These are phyloP conservation scores for Phania funesta DNA, from an alignment of 2,888 invertebrate genomes.

Conservation along the genomic window DNA sequence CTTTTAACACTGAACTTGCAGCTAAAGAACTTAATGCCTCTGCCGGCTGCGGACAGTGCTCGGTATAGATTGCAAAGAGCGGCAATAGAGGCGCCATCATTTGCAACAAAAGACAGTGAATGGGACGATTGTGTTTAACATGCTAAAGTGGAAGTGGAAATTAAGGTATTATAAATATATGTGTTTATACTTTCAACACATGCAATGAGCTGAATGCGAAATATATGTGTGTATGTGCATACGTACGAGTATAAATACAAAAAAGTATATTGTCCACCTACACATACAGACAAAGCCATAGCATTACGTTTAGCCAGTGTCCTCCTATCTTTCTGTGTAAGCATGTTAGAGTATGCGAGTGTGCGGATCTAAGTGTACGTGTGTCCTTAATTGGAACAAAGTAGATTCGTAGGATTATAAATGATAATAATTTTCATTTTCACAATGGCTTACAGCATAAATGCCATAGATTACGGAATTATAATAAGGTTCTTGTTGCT, in stretches of 20 bases:
- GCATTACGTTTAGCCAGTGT: conserved; percentile 37
- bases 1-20: conserved; percentile 55
- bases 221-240: no score
- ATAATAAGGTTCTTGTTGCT: conserved; percentile 65
- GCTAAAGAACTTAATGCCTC: conserved; percentile 27
- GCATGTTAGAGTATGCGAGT: not conserved
- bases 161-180: conserved; percentile 2
- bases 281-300: not conserved
- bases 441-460: conserved; percentile 67
- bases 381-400: conserved; percentile 69
- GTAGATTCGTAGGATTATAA: conserved; percentile 69
- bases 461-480: conserved; percentile 68
- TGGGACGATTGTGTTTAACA: not conserved
- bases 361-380: conserved; percentile 23
- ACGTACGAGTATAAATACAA: not conserved
- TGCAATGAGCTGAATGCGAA: not conserved
- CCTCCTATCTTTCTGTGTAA: conserved; percentile 22
- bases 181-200: not conserved
- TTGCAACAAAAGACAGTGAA: not conserved
- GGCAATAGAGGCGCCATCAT: not conserved
- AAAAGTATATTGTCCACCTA: not conserved
- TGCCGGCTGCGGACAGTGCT: not conserved
- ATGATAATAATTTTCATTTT: conserved; percentile 70
- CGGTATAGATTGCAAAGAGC: not conserved
- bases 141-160: not conserved